These are phyloP conservation scores for Centropristis striata DNA, from an alignment of 2,113 vertebrate genomes.

Conservation along the genomic window DNA sequence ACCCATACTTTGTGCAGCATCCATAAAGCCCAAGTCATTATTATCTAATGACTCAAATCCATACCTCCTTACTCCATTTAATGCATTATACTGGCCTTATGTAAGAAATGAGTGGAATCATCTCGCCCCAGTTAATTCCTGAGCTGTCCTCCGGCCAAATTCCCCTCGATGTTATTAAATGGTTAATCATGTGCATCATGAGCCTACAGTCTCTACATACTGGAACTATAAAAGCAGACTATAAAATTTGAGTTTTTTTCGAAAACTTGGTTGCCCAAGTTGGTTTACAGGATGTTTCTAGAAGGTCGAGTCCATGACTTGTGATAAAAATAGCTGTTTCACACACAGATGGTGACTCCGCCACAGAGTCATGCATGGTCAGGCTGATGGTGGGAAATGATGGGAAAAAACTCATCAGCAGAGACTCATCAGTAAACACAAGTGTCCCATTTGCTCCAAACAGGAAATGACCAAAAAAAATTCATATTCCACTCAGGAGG, in stretches of 20 bases:
- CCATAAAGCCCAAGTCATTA: slow-evolving; percentile 2
- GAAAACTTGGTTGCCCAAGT: background rate
- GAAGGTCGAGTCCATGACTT: slow-evolving; percentile 15
- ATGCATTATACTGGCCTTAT: slow-evolving; percentile 51
- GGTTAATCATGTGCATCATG: slow-evolving; percentile 55
- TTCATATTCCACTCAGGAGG: slow-evolving; percentile 11
- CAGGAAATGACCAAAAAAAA: slow-evolving; percentile 66
- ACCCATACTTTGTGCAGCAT: slow-evolving; percentile 2
- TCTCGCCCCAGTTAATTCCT: slow-evolving; percentile 62
- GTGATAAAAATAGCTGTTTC: slow-evolving; percentile 56
- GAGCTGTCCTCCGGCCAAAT: slow-evolving; percentile 64
- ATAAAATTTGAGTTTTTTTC: too few species aligned
- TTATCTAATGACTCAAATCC: slow-evolving; percentile 28
- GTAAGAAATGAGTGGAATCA: slow-evolving; percentile 63
- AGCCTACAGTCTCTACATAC: background rate
- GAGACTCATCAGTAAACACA: slow-evolving; percentile 65
- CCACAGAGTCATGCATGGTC: slow-evolving; percentile 43
- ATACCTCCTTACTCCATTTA: slow-evolving; percentile 36
- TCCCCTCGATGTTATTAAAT: slow-evolving; percentile 26
- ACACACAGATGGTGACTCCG: slow-evolving; percentile 56
- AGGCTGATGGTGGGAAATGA: slow-evolving; percentile 25
- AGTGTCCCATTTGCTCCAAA: slow-evolving; percentile 44
- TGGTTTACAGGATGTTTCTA: slow-evolving; percentile 7
- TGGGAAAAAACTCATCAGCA: slow-evolving; percentile 67
- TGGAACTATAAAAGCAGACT: background rate